Conservation (phyloP, 2,113 vertebrate genomes). For the Melozone crissalis region DNA sequence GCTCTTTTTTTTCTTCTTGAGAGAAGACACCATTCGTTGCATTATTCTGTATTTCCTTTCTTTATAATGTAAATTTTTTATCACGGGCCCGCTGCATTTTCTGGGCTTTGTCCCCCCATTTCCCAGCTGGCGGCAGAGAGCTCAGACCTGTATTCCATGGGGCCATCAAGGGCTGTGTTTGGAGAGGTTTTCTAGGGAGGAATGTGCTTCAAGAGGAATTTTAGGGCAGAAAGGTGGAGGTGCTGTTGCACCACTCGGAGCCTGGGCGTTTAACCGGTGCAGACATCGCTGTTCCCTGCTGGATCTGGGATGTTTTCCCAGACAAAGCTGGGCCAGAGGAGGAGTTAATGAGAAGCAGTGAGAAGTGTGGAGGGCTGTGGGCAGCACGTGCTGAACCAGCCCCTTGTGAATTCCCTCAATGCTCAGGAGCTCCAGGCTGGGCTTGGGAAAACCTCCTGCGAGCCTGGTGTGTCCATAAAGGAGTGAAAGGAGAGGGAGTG, state of each 20-base stretch:
- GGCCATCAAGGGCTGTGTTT: neutral
- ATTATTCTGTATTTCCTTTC: neutral
- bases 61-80: neutral
- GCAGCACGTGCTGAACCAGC: no score
- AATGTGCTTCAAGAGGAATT: neutral
- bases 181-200: neutral
- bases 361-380: neutral
- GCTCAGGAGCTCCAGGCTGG: neutral
- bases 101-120: neutral
- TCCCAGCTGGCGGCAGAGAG: neutral
- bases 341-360: neutral
- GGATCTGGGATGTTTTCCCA: neutral
- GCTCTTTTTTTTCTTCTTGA: neutral
- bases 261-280: neutral
- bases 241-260: neutral
- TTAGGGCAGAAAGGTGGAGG: neutral
- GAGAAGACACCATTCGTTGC: neutral
- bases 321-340: neutral
- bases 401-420: neutral
- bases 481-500: neutral
- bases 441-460: neutral
- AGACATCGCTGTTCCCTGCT: neutral
- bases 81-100: neutral
- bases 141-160: neutral
- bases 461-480: fast-evolving